Evolutionary conservation across 2,888 invertebrate species (phyloP), one percentile per base, ranked within the genome.

Genomic region (Plusia festucae): DNA sequence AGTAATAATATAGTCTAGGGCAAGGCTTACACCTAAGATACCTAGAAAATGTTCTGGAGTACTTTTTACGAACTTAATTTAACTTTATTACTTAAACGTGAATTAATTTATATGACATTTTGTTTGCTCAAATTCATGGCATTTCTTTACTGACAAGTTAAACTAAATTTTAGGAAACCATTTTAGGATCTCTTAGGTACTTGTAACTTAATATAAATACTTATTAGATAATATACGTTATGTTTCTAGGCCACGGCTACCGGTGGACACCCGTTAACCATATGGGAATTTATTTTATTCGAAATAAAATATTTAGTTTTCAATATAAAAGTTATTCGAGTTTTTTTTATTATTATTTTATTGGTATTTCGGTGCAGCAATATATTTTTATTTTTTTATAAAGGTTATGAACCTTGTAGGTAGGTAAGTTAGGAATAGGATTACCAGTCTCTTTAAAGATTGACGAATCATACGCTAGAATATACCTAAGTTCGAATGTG

Each of bases 391-490:
- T 79, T 86, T 57, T 67, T 59, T 70, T 68, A 30, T 73, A 76
- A 79, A 90, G 87, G 93, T 94, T 94, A 76, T 78, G 84, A 93
- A 93, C 93, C 93, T 82, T 73, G 65, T 86, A 86, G 83, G 65
- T 86, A 86, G 83, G 57, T 46, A 82, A 83, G 61, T 65, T 70
- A 82, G 18, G 3, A n/a, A 80, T 78, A 75, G 68, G 74, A 66
- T 81, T 82, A 79, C 85, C 85, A 81, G 92, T 92, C 90, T 91
- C 91, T 92, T 71, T 70, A 64, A 73, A 91, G 93, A 90, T 90
- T 52, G 90, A 93, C 90, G 82, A 89, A 90, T 94, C 95, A 95
- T 95, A 94, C 94, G 95, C 95, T 95, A 95, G 95, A 94, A 93
- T 93, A 93, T 91, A 93, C 95, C 95, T 94, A 95, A 95, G 95